Evolutionary conservation across 2,113 vertebrate genomes (phyloP).

Genomic region (Pipra filicauda): DNA sequence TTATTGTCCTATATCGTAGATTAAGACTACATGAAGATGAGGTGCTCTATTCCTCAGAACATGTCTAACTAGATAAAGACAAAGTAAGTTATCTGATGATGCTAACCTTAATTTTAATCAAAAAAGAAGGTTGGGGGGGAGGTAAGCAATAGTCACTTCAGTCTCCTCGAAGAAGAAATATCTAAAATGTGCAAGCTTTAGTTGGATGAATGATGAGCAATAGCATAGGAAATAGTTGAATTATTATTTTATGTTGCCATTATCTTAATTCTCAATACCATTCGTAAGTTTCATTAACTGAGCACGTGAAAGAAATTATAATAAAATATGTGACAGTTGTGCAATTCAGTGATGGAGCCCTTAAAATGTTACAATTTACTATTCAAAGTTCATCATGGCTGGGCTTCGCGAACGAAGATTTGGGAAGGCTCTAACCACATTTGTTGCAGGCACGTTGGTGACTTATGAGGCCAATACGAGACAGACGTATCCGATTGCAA

Average conservation of each 20-base stretch:
- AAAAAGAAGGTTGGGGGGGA: not conserved
- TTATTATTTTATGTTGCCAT: not conserved
- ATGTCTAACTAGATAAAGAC: not conserved
- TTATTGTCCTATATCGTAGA: not conserved
- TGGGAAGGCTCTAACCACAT: no score
- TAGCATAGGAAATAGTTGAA: not conserved
- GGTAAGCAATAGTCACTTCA: not conserved
- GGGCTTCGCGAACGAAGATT: no score
- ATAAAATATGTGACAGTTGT: not conserved
- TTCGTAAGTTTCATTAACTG: constrained; percentile 13
- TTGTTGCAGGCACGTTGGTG: no score
- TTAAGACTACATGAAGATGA: not conserved
- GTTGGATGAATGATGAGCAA: not conserved
- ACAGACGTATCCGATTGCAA: no score
- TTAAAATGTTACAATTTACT: not conserved
- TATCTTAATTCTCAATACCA: constrained; percentile 21
- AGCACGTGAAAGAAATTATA: not conserved
- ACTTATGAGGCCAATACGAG: no score
- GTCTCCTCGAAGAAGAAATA: not conserved
- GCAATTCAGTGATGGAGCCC: not conserved
- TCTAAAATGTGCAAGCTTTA: not conserved
- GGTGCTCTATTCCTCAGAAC: not conserved
- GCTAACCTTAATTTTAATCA: not conserved
- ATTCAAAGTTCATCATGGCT: no score
- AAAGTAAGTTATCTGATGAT: not conserved